A percentile compares a stretch with the other conserved stretches of the same genome.
Conservation (phyloP, 2,113 vertebrate genomes). For the Chaenocephalus aceratus region DNA sequence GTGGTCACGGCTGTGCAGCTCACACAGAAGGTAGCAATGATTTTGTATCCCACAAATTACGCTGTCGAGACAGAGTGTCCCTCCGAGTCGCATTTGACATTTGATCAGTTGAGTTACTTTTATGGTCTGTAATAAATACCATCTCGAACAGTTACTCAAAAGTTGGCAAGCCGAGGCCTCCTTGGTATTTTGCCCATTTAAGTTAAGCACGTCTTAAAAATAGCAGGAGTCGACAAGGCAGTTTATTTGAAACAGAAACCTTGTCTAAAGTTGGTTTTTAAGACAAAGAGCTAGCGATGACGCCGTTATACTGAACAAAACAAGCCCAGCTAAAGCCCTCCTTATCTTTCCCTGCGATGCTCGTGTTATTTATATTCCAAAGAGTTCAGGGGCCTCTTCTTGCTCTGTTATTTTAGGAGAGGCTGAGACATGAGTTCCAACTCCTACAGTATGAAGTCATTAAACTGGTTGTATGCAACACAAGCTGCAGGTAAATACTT, state of each 20-base stretch:
- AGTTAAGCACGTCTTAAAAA: constrained; percentile 73
- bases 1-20: constrained; percentile 16
- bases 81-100: constrained; percentile 63
- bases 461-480: constrained; percentile 75
- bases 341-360: constrained; percentile 53
- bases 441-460: constrained; percentile 70
- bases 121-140: constrained; percentile 58
- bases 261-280: constrained; percentile 77
- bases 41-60: constrained; percentile 44
- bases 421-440: constrained; percentile 61
- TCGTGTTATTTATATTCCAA: constrained; percentile 76
- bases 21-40: neutral
- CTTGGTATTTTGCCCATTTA: constrained; percentile 67
- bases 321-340: constrained; percentile 53
- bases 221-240: constrained; percentile 67
- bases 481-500: constrained; percentile 81
- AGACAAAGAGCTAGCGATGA: constrained; percentile 72
- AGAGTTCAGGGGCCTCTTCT: constrained; percentile 71
- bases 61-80: constrained; percentile 43
- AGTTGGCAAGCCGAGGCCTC: constrained; percentile 40
- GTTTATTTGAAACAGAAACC: constrained; percentile 75
- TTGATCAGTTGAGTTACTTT: constrained; percentile 61
- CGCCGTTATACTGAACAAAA: constrained; percentile 72
- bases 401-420: constrained; percentile 76
- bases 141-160: constrained; percentile 39